These are phyloP conservation scores for Onthophagus taurus DNA, from an alignment of 1,140 invertebrate genomes.

Conservation along the genomic window DNA sequence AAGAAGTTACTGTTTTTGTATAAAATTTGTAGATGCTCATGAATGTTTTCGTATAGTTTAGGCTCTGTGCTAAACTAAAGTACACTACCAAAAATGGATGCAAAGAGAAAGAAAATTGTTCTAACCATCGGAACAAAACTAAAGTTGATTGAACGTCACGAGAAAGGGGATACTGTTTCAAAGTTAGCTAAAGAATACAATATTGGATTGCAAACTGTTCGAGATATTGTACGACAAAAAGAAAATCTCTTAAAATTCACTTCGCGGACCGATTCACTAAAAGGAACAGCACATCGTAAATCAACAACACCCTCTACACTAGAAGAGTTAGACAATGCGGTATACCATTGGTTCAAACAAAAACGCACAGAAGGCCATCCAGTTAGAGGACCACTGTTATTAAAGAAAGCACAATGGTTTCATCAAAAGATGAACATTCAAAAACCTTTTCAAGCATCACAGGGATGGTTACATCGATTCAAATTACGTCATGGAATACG, in stretches of 20 bases:
- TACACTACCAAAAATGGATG: no score
- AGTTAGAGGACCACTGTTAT: neutral
- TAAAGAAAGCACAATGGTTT: constrained; percentile 1
- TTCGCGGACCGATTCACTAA: neutral
- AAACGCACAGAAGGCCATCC: neutral
- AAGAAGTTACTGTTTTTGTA: no score
- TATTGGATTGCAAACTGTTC: neutral
- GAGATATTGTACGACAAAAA: constrained; percentile 1
- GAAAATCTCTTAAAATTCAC: neutral
- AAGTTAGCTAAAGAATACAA: constrained; percentile 3
- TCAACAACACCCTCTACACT: constrained; percentile 1
- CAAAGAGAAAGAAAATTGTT: no score
- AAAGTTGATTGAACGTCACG: no score
- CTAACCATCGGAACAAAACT: no score
- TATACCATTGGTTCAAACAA: constrained; percentile 2
- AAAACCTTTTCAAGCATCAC: constrained; percentile 2
- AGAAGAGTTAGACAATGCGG: neutral
- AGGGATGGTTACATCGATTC: neutral
- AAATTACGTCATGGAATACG: neutral
- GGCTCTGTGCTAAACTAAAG: no score
- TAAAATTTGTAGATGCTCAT: no score
- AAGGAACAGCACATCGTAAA: neutral
- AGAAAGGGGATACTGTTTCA: neutral
- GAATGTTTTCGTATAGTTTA: no score
- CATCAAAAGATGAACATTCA: constrained; percentile 7